Percentiles rank a stretch among this genome's conserved stretches.
These are phyloP conservation scores for Epinephelus cyanopodus DNA, from an alignment of 2,113 vertebrate genomes.

Conservation along the genomic window DNA sequence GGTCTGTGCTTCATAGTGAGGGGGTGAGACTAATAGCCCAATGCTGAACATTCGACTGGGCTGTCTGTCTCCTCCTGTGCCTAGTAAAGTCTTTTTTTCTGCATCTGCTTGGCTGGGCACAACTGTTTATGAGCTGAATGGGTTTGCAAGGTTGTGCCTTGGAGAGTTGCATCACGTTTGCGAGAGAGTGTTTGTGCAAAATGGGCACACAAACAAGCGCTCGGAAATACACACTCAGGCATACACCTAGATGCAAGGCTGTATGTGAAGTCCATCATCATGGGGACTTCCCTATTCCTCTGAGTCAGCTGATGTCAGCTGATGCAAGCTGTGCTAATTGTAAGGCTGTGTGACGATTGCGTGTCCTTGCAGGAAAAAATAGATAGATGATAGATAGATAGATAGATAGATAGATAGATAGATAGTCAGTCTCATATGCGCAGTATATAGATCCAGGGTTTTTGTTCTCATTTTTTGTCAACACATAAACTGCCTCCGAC, in stretches of 20 bases:
- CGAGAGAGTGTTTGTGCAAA: constrained; percentile 83
- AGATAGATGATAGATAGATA: constrained; percentile 14
- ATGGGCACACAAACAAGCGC: constrained; percentile 70
- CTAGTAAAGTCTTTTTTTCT: constrained; percentile 48
- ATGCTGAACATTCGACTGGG: constrained; percentile 48
- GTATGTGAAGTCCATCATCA: constrained; percentile 76
- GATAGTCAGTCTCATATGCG: not conserved
- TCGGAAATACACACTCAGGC: constrained; percentile 63
- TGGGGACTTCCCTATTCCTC: constrained; percentile 83
- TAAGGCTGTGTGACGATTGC: constrained; percentile 61
- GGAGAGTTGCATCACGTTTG: constrained; percentile 85
- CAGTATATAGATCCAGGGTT: not conserved
- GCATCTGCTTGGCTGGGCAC: constrained; percentile 71
- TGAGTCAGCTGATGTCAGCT: constrained; percentile 87
- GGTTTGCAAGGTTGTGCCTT: constrained; percentile 72
- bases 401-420: constrained; percentile 20
- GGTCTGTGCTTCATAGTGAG: constrained; percentile 62
- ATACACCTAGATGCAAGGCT: constrained; percentile 66
- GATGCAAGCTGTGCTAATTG: constrained; percentile 86
- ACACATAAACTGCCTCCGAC: not conserved
- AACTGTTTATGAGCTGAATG: constrained; percentile 76
- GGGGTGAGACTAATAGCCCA: constrained; percentile 56
- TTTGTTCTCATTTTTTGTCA: not conserved
- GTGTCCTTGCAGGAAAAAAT: constrained; percentile 29
- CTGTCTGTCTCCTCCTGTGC: constrained; percentile 43